Conservation (phyloP, 2,888 invertebrate genomes). For the Scelioninae gen. 2 region DNA sequence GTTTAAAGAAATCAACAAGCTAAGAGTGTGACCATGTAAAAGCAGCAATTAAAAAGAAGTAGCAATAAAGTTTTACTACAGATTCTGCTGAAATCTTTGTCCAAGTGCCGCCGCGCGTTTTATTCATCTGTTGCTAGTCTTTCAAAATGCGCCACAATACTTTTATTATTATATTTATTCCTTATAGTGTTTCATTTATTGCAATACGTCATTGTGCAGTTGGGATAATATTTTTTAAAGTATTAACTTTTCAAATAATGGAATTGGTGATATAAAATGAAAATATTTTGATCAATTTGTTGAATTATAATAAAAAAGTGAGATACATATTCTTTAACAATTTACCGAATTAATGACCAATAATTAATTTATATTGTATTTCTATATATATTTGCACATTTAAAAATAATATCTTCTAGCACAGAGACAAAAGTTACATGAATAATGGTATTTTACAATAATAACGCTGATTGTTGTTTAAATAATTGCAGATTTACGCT, state of each 20-base stretch:
- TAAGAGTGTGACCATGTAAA: conserved; percentile 60
- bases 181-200: conserved; percentile 8
- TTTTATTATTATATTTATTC: conserved; percentile 36
- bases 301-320: too few species aligned
- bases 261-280: not conserved
- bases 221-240: too few species aligned
- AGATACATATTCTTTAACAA: too few species aligned
- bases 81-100: conserved; percentile 57
- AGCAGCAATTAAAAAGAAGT: conserved; percentile 57
- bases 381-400: too few species aligned
- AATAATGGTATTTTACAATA: too few species aligned
- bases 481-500: too few species aligned
- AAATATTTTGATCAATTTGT: too few species aligned
- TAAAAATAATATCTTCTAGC: too few species aligned
- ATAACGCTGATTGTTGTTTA: too few species aligned
- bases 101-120: conserved; percentile 47
- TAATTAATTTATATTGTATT: too few species aligned
- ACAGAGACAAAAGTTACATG: too few species aligned
- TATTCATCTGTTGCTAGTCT: conserved; percentile 43
- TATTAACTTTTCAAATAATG: not conserved
- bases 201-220: conserved; percentile 11
- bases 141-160: conserved; percentile 31
- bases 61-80: conserved; percentile 61
- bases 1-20: conserved; percentile 57
- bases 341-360: too few species aligned